Conservation (phyloP, 2,113 vertebrate species). For the Sinocyclocheilus grahami region DNA sequence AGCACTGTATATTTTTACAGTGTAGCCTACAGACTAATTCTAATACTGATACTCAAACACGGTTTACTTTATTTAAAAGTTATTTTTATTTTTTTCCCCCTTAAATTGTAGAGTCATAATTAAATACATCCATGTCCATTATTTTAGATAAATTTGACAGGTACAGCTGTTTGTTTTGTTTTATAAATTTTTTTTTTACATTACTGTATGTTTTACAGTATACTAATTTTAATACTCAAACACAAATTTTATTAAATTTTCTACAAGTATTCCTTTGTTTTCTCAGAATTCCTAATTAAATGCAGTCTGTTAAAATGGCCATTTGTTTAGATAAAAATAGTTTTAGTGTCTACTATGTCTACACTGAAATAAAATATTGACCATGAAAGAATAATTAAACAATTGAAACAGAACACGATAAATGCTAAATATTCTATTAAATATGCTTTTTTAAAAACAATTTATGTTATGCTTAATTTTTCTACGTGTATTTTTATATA, state of each 20-base stretch:
- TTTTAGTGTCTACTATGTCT: not conserved
- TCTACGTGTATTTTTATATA: not conserved
- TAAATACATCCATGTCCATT: not conserved
- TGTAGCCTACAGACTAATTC: not conserved
- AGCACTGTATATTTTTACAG: not conserved
- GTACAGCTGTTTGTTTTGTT: not conserved
- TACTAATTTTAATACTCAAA: not conserved
- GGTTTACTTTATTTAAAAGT: not conserved
- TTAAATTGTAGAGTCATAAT: not conserved
- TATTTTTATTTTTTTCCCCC: not conserved
- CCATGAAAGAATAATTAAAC: not conserved
- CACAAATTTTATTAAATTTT: not conserved
- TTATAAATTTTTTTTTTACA: no score
- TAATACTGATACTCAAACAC: not conserved
- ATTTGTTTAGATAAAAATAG: not conserved
- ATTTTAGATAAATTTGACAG: not conserved
- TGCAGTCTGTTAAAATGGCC: not conserved
- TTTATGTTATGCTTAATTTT: no score
- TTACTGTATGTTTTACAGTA: not conserved
- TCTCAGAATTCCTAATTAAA: not conserved
- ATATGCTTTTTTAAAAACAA: not conserved
- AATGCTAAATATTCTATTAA: not conserved
- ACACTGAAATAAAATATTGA: not conserved
- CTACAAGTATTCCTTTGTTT: not conserved
- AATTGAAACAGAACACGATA: not conserved